Conservation (phyloP, 2,888 invertebrate species). For the Synergus japonicus region DNA sequence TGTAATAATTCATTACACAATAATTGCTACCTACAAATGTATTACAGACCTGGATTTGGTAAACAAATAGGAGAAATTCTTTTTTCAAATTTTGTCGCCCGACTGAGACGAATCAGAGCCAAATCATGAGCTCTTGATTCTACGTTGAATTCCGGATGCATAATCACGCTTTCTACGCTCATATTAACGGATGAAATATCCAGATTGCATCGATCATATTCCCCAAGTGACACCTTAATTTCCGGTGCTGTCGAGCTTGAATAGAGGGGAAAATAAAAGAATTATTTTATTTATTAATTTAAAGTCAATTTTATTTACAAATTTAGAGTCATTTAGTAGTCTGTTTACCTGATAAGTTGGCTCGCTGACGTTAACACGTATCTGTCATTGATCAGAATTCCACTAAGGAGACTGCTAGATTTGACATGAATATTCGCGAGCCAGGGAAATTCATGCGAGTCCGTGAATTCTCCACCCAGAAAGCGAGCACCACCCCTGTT, state of each 20-base stretch:
- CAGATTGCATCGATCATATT: constrained; percentile 79
- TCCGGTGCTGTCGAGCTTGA: constrained; percentile 70
- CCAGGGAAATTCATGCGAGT: constrained; percentile 81
- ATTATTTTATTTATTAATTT: too few species aligned
- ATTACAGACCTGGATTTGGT: constrained; percentile 77
- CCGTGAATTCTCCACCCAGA: constrained; percentile 78
- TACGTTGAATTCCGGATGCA: constrained; percentile 80
- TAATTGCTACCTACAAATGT: not conserved
- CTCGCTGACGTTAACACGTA: constrained; percentile 81
- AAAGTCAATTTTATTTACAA: too few species aligned
- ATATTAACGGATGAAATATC: constrained; percentile 78
- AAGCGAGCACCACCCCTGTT: constrained; percentile 76
- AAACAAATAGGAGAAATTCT: constrained; percentile 81
- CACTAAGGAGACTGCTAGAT: constrained; percentile 74
- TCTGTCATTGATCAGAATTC: constrained; percentile 80
- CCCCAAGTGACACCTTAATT: constrained; percentile 80
- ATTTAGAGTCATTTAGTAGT: not conserved
- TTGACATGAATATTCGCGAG: constrained; percentile 78
- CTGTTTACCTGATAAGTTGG: constrained; percentile 77
- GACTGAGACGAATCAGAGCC: constrained; percentile 80
- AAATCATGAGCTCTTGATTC: constrained; percentile 80
- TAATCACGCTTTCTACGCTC: constrained; percentile 78
- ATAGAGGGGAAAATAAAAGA: constrained; percentile 7
- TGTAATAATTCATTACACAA: not conserved
- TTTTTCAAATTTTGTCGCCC: constrained; percentile 78